Evolutionary conservation across 1,140 invertebrate species (phyloP).

Genomic region (Bicyclus anynana): DNA sequence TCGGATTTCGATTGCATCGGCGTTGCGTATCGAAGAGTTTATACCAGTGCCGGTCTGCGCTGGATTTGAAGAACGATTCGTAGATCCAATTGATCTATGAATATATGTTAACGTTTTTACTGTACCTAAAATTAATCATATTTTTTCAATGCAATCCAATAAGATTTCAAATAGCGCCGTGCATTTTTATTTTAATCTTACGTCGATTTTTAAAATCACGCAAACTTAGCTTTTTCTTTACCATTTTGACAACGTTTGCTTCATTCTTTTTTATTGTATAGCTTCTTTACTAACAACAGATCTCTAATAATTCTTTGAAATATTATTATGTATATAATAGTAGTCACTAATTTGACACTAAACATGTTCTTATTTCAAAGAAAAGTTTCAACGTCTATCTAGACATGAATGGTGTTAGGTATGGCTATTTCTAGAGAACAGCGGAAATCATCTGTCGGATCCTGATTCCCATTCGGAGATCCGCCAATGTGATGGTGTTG

Average conservation of each 20-base stretch:
- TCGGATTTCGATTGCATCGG: constrained; percentile 74
- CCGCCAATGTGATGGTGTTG: constrained; percentile 50
- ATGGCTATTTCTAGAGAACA: constrained; percentile 28
- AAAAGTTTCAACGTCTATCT: constrained; percentile 1
- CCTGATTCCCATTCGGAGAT: constrained; percentile 54
- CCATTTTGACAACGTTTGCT: too few relatives aligned
- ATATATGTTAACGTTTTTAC: neutral
- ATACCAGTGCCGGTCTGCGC: constrained; percentile 45
- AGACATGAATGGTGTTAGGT: neutral
- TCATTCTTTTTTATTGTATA: too few relatives aligned
- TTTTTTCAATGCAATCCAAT: too few relatives aligned
- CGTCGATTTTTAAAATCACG: too few relatives aligned
- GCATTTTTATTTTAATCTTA: too few relatives aligned
- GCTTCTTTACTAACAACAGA: too few relatives aligned
- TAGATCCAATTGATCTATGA: neutral
- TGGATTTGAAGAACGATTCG: neutral
- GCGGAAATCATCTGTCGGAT: constrained; percentile 67
- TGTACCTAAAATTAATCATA: neutral
- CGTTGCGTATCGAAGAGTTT: constrained; percentile 72
- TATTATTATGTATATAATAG: neutral
- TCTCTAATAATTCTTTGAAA: too few relatives aligned
- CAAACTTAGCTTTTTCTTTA: too few relatives aligned
- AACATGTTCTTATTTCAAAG: neutral
- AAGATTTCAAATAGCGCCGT: too few relatives aligned
- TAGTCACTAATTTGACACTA: neutral